Percentiles rank a stretch among this genome's conserved stretches.
phyloP scores from a whole-genome alignment of 2,797 vertebrate genomes.

The Taeniopygia guttata region DNA sequence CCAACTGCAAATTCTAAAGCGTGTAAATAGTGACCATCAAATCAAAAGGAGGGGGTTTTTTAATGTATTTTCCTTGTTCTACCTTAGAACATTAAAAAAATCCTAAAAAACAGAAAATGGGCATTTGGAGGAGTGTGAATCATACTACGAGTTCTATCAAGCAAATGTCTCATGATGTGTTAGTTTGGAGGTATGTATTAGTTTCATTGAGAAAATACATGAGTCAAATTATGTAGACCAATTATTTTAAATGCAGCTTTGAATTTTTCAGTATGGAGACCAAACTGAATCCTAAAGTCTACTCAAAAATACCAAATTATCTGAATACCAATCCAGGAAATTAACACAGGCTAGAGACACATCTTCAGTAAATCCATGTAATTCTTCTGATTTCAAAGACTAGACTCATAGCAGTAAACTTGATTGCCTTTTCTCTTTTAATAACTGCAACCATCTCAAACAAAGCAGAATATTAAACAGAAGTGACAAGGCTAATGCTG shows the following conservation, averaged over 20 bases:
- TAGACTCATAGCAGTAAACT: neutral
- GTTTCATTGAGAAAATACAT: neutral
- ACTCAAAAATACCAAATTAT: neutral
- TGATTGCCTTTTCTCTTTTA: neutral
- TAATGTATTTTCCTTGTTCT: neutral
- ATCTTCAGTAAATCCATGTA: neutral
- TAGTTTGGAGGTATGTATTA: neutral
- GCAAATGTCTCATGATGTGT: neutral
- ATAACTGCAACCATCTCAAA: neutral
- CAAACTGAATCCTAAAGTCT: neutral
- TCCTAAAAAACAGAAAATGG: neutral
- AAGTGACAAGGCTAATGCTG: neutral
- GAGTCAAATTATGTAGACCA: neutral
- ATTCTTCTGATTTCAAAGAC: neutral
- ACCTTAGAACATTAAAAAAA: neutral
- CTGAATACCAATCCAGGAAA: neutral
- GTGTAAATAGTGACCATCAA: neutral
- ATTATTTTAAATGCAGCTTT: neutral
- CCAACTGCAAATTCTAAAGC: neutral
- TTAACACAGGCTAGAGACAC: neutral
- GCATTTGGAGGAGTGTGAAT: neutral
- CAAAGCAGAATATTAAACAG: neutral
- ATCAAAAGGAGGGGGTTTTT: fast-evolving
- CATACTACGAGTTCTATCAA: neutral
- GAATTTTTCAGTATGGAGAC: neutral